Evolutionary conservation across 2,797 vertebrate species (phyloP), one percentile per base, ranked within the genome.

Genomic region (Sarcoramphus papa): DNA sequence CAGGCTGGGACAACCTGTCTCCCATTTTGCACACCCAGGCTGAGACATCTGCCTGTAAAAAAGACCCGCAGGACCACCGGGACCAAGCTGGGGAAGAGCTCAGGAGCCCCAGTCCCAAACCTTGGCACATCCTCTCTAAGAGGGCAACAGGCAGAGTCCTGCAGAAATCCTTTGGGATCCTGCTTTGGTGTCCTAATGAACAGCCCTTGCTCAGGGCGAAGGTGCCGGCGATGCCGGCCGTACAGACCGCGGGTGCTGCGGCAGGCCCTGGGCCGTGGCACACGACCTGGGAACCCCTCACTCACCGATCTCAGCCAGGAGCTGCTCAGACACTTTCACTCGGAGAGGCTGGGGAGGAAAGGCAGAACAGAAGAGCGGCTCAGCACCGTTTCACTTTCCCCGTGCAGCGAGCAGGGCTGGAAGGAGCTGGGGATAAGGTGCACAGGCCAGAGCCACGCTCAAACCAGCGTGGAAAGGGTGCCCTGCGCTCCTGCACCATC

Each of bases 241-340:
- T 5, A 24, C 37, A 23, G 60, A 64, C 80, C 1, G 5, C 0
- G 3, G 77, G 63, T 35, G 77, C 15, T 81, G 45, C 1, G 14
- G 35, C 43, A n/a, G 19, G 27, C n/a, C 62, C 63, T 13, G 27
- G 27, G 27, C 50, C 7, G 3, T 1, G 19, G 35, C 30, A 56
- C 33, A 12, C 0, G 7, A 17, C 20, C 27, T 4, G 27, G 48
- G 56, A 69, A 76, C 47, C n/a, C 89, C 80, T 31, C 48, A 94
- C 98, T 98, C 97, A 99, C 99, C 99, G 1, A 99, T 99, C 87
- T 99, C 99, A 17, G 97, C 94, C 73, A 99, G 98, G 53, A 99
- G 96, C 83, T 98, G 98, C 54, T 99, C 99, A 9, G 98, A 96
- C 10, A 99, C 98, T 97, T 98, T 99, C 95, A 99, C 99, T 95